Evolutionary conservation across 2,888 invertebrate genomes (phyloP).

Genomic region (Drosophila borborema): DNA sequence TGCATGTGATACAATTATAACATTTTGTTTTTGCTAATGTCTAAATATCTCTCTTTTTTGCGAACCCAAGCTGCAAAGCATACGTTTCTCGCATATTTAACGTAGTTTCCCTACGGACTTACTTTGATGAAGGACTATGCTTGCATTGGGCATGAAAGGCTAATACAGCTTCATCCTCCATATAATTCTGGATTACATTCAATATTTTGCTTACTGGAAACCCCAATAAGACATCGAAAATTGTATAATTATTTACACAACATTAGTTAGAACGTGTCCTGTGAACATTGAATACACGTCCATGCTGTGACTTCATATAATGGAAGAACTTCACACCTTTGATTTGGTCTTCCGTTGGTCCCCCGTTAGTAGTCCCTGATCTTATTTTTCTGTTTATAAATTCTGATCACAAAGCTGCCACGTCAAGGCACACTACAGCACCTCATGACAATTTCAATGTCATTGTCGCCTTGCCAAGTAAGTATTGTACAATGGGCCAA

Average conservation of each 20-base stretch:
- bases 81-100: conserved; percentile 75
- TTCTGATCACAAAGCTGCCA: conserved; percentile 72
- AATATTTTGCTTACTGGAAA: background rate
- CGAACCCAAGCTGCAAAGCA: conserved; percentile 61
- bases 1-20: conserved; percentile 84
- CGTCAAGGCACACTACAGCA: conserved; percentile 46
- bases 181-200: background rate
- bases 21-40: conserved; percentile 63
- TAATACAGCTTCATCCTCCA: background rate
- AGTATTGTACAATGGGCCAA: conserved; percentile 43
- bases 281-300: conserved; percentile 40
- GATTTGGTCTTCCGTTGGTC: conserved; percentile 20
- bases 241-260: background rate
- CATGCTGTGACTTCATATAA: conserved; percentile 24
- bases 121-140: background rate
- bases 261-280: background rate
- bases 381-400: conserved; percentile 72
- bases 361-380: conserved; percentile 28
- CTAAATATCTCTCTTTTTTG: conserved; percentile 28
- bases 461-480: conserved; percentile 71
- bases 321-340: conserved; percentile 60
- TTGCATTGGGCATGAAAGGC: background rate
- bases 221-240: too few relatives aligned
- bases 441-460: conserved; percentile 61
- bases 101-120: conserved; percentile 40